Conservation (phyloP, 1,140 invertebrate species). For the Sesamia nonagrioides region DNA sequence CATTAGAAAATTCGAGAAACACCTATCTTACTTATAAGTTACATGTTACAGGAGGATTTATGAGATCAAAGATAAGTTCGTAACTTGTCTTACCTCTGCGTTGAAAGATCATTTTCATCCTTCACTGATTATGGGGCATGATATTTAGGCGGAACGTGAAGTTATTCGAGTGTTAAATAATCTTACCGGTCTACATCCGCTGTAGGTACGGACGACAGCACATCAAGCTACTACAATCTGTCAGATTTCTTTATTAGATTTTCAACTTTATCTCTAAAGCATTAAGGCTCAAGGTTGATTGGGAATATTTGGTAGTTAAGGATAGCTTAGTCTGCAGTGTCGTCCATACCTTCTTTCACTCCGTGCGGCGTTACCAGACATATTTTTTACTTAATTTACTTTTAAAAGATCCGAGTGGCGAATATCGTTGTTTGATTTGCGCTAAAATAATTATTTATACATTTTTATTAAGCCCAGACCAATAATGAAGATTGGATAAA, state of each 20-base stretch:
- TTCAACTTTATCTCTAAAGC: too few species aligned
- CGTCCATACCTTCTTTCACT: neutral
- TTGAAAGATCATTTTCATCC: neutral
- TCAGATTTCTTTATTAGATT: too few species aligned
- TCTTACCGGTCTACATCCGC: neutral
- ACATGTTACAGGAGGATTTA: neutral
- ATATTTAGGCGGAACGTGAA: constrained; percentile 30
- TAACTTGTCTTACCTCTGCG: neutral
- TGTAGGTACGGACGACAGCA: too few species aligned
- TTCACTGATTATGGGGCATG: neutral
- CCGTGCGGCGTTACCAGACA: neutral
- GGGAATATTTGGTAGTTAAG: too few species aligned
- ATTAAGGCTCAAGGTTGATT: too few species aligned
- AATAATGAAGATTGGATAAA: neutral
- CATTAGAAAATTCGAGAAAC: neutral
- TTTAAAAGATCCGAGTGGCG: neutral
- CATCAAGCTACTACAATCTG: too few species aligned
- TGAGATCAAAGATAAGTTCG: constrained; percentile 6
- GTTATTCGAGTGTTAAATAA: neutral
- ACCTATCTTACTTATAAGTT: neutral
- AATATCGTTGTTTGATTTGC: neutral
- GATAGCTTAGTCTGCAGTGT: too few species aligned
- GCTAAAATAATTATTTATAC: neutral
- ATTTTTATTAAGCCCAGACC: neutral
- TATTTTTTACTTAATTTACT: neutral